Conservation (phyloP, 2,797 vertebrate species). For the Lacerta agilis region DNA sequence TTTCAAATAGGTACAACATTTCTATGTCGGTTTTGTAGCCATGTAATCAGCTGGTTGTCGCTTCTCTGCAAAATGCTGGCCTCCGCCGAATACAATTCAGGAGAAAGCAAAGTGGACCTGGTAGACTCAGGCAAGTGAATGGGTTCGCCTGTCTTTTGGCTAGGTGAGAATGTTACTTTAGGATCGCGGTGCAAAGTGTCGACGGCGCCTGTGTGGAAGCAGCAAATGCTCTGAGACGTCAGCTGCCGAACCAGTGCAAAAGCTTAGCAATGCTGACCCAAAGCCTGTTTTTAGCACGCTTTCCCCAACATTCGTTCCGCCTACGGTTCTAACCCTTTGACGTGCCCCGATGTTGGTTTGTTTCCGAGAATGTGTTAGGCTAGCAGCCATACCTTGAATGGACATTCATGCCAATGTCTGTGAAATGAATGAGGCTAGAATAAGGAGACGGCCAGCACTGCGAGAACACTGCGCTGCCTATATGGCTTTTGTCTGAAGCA, state of each 20-base stretch:
- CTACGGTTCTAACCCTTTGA: neutral
- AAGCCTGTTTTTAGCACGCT: neutral
- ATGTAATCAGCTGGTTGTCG: neutral
- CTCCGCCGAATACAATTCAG: neutral
- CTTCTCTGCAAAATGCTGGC: neutral
- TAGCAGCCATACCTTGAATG: neutral
- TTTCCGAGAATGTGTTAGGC: fast-evolving
- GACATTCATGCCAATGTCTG: neutral
- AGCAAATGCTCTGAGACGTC: neutral
- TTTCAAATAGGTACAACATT: neutral
- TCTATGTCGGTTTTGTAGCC: neutral
- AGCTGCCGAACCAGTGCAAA: neutral
- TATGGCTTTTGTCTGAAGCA: constrained; percentile 8
- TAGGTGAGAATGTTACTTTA: neutral
- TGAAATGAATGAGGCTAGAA: neutral
- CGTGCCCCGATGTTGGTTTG: neutral
- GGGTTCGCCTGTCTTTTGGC: neutral
- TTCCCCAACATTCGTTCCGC: neutral
- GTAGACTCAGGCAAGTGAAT: neutral
- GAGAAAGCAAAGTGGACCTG: neutral
- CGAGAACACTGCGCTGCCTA: neutral
- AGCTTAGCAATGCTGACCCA: neutral
- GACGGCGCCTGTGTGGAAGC: neutral
- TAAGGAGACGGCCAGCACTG: neutral
- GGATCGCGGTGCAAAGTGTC: neutral